These are phyloP conservation scores for Tachypleus tridentatus DNA, from an alignment of 1,140 invertebrate species.

Conservation along the genomic window DNA sequence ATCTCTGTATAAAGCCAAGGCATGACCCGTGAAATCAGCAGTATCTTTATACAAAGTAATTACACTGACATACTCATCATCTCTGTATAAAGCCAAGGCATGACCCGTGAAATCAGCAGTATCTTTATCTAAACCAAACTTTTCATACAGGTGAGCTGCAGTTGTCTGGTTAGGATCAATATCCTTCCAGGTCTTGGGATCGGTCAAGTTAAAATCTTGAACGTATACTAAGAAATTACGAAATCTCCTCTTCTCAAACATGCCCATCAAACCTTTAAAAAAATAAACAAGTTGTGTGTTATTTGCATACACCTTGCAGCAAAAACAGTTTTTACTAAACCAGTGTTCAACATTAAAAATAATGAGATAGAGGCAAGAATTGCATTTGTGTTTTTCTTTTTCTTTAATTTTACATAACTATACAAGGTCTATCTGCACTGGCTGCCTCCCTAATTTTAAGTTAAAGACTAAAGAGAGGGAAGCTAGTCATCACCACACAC, in stretches of 20 bases:
- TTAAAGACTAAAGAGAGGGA: no score
- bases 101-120: slow-evolving; percentile 98
- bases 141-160: slow-evolving; percentile 83
- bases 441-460: no score
- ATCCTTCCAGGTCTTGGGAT: slow-evolving; percentile 88
- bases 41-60: slow-evolving; percentile 59
- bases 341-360: no score
- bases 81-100: slow-evolving; percentile 79
- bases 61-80: slow-evolving; percentile 37
- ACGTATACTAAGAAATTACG: slow-evolving; percentile 93
- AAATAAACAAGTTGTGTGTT: background rate
- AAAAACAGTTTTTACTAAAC: slow-evolving; percentile 1
- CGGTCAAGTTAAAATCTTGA: slow-evolving; percentile 83
- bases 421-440: no score
- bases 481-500: no score
- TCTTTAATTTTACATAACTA: no score
- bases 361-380: no score
- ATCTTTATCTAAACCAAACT: slow-evolving; percentile 92
- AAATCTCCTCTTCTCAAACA: slow-evolving; percentile 98
- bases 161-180: slow-evolving; percentile 73
- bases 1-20: slow-evolving; percentile 75
- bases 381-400: no score
- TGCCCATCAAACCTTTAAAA: slow-evolving; percentile 80
- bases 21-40: slow-evolving; percentile 97
- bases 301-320: no score